Evolutionary conservation across 2,888 invertebrate species (phyloP).

Genomic region (Troides aeacus): DNA sequence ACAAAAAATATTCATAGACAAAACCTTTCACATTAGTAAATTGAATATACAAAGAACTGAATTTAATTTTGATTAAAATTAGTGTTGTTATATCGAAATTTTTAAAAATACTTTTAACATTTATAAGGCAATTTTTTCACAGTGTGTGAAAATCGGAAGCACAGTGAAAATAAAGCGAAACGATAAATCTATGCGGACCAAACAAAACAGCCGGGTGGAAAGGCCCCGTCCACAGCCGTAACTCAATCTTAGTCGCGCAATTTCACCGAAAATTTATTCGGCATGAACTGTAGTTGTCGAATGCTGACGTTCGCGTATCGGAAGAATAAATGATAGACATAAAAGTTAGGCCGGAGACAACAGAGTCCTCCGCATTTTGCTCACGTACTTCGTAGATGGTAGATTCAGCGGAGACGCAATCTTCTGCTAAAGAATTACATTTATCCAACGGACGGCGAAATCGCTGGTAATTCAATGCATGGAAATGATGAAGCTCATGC

Average conservation of each 20-base stretch:
- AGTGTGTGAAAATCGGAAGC: conserved; percentile 42
- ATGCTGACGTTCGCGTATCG: conserved; percentile 73
- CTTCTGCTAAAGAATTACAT: conserved; percentile 75
- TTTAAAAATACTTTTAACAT: not conserved
- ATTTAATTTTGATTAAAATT: too few relatives aligned
- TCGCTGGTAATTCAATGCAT: conserved; percentile 74
- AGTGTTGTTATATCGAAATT: too few relatives aligned
- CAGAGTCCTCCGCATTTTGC: conserved; percentile 62
- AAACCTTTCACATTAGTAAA: too few relatives aligned
- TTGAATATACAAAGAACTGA: too few relatives aligned
- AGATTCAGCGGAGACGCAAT: conserved; percentile 68
- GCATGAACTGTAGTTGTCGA: conserved; percentile 76
- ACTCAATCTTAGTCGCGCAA: conserved; percentile 68
- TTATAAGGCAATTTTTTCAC: conserved; percentile 35
- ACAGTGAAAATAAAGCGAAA: conserved; percentile 57
- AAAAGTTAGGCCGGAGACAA: conserved; percentile 67
- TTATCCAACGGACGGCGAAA: conserved; percentile 71
- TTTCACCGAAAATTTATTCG: conserved; percentile 74
- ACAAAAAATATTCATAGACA: too few relatives aligned
- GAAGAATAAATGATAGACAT: conserved; percentile 75
- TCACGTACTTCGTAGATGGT: conserved; percentile 63
- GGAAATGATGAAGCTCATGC: conserved; percentile 54
- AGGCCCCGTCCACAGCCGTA: conserved; percentile 66
- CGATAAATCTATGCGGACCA: conserved; percentile 64
- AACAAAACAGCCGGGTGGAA: conserved; percentile 58